These are phyloP conservation scores for Elmis aenea DNA, from an alignment of 2,888 invertebrate species.

Conservation along the genomic window DNA sequence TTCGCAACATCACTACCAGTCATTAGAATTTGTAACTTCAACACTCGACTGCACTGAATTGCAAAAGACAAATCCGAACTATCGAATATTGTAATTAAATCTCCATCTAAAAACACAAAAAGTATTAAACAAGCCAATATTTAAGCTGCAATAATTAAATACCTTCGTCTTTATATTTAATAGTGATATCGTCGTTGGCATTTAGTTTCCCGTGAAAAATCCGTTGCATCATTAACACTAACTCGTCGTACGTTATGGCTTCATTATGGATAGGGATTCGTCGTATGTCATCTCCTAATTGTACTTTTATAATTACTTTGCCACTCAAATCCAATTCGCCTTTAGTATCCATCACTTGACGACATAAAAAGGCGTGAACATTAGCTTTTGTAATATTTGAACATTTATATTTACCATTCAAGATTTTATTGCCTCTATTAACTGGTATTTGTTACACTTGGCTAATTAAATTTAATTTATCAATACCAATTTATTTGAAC, in stretches of 20 bases:
- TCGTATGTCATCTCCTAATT: constrained; percentile 62
- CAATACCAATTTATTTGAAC: too few relatives aligned
- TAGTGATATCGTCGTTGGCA: constrained; percentile 59
- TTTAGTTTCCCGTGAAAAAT: constrained; percentile 61
- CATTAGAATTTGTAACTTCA: constrained; percentile 59
- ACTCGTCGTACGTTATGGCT: constrained; percentile 64
- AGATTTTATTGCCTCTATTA: too few relatives aligned
- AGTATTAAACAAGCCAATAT: constrained; percentile 2
- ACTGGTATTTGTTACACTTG: too few relatives aligned
- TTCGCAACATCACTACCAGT: constrained; percentile 28
- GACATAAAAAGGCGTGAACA: too few relatives aligned
- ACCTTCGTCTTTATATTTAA: constrained; percentile 72
- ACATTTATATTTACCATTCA: too few relatives aligned
- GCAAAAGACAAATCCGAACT: constrained; percentile 66
- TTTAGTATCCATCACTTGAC: constrained; percentile 15
- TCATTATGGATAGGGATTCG: constrained; percentile 68
- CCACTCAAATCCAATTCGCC: constrained; percentile 45
- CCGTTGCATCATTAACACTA: constrained; percentile 68
- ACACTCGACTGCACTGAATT: constrained; percentile 60
- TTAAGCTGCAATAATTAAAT: constrained; percentile 15
- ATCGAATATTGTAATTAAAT: constrained; percentile 66
- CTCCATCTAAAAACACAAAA: constrained; percentile 60
- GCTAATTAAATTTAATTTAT: too few relatives aligned
- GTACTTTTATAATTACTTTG: constrained; percentile 53
- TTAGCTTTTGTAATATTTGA: too few relatives aligned